Conservation (phyloP, 2,888 invertebrate genomes). For the Eupithecia dodoneata region DNA sequence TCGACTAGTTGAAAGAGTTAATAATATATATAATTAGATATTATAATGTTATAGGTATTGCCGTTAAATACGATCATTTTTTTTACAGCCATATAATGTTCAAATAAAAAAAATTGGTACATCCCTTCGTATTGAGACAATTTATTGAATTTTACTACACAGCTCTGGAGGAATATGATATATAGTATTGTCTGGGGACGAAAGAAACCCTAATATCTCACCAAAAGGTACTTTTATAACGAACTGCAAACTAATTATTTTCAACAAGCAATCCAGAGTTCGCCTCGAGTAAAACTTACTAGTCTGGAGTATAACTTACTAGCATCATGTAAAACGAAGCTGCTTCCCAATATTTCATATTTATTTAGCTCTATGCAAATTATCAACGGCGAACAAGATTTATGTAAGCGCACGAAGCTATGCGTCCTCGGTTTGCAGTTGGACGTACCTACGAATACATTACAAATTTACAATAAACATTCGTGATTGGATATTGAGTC, state of each 20-base stretch:
- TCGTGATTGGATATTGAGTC: constrained; percentile 46
- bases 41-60: neutral
- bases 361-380: constrained; percentile 51
- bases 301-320: neutral
- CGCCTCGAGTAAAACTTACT: too few species aligned
- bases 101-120: too few species aligned
- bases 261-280: neutral
- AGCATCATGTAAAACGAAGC: constrained; percentile 40
- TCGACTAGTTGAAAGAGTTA: too few species aligned
- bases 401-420: constrained; percentile 51
- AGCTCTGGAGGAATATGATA: neutral
- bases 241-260: too few species aligned
- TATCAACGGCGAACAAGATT: constrained; percentile 53
- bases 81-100: too few species aligned
- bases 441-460: constrained; percentile 56
- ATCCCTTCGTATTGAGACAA: too few species aligned
- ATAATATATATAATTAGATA: too few species aligned
- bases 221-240: neutral
- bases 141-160: neutral
- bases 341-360: constrained; percentile 34
- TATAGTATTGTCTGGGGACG: neutral
- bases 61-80: neutral
- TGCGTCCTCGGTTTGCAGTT: constrained; percentile 16
- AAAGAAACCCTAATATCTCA: neutral
- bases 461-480: constrained; percentile 56